Evolutionary conservation across 2,888 invertebrate species (phyloP).

Genomic region (Campoplex capitator): DNA sequence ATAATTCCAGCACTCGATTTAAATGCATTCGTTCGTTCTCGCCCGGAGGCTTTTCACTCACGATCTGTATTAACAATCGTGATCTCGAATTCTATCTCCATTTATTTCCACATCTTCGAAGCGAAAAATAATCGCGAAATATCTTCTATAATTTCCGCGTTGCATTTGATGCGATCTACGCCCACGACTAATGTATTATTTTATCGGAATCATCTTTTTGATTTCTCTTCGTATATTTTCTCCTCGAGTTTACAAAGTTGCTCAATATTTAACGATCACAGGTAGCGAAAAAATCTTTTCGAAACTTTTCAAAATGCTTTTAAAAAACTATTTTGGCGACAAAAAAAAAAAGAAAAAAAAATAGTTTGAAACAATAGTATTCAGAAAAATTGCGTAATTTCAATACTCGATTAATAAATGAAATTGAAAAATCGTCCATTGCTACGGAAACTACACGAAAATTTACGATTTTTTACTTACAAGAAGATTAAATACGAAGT

Average conservation of each 20-base stretch:
- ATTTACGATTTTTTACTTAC: background rate
- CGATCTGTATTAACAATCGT: conserved; percentile 75
- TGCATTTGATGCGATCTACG: conserved; percentile 33
- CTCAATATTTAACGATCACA: background rate
- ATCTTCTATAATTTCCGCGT: conserved; percentile 44
- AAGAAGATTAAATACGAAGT: conserved; percentile 3
- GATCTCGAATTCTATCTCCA: conserved; percentile 69
- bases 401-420: background rate
- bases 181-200: conserved; percentile 20
- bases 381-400: background rate
- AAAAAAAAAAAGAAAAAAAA: no score
- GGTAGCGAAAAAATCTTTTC: background rate
- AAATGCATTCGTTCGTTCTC: conserved; percentile 52
- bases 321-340: no score
- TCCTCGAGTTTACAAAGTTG: background rate
- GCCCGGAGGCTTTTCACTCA: conserved; percentile 64
- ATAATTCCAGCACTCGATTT: conserved; percentile 36
- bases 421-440: background rate
- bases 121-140: conserved; percentile 29
- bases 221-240: background rate
- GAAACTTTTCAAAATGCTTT: background rate
- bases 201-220: conserved; percentile 10
- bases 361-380: background rate
- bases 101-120: conserved; percentile 47
- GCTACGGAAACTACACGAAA: background rate